Conservation (phyloP, 2,113 vertebrate genomes). For the Pogonocichla stellata region DNA sequence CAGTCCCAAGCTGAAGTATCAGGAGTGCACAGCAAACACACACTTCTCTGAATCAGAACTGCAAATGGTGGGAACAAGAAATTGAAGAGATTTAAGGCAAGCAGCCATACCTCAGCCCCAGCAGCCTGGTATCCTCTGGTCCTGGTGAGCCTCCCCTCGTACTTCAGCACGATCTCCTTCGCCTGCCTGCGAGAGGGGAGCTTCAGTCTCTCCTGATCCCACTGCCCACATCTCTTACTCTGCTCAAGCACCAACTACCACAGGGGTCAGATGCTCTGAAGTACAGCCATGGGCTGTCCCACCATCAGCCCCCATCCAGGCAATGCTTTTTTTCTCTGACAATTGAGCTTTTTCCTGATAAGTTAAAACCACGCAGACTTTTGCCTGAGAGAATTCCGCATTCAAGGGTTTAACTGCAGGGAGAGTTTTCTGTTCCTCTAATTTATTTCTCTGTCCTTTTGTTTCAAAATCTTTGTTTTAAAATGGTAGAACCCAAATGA, state of each 20-base stretch:
- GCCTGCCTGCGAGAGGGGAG: slow-evolving; percentile 82
- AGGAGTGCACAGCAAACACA: background rate
- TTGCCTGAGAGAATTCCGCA: background rate
- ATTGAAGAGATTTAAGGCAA: background rate
- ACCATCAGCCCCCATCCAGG: background rate
- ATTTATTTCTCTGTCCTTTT: background rate
- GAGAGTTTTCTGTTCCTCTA: background rate
- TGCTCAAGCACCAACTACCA: background rate
- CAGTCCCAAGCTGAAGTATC: background rate
- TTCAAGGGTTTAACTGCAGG: background rate
- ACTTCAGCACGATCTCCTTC: slow-evolving; percentile 91
- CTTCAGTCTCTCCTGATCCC: fast-evolving
- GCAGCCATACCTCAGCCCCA: slow-evolving; percentile 86
- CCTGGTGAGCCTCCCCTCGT: slow-evolving; percentile 92
- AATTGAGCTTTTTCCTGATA: background rate
- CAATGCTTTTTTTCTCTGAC: background rate
- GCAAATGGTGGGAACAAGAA: background rate
- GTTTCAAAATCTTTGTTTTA: background rate
- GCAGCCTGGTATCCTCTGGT: slow-evolving; percentile 97
- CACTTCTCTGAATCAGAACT: background rate
- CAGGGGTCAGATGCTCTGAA: background rate
- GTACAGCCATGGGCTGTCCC: background rate
- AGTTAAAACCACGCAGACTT: background rate
- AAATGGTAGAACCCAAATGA: background rate
- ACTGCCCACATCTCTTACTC: background rate